Evolutionary conservation across 2,888 invertebrate species (phyloP).

Genomic region (Ligdia adustata): DNA sequence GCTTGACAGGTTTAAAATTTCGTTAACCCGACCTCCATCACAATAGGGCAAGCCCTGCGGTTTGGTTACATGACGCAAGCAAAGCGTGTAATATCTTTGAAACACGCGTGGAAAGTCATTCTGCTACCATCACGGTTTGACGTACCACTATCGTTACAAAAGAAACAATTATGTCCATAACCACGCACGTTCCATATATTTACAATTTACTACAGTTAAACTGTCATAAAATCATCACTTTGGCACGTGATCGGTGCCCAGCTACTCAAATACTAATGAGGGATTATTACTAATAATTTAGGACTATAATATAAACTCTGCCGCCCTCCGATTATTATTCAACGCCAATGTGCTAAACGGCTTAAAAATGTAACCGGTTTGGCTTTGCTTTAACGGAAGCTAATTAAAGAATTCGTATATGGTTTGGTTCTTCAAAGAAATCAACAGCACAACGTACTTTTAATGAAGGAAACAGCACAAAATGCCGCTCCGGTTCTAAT

Average conservation of each 20-base stretch:
- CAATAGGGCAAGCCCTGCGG: constrained; percentile 14
- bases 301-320: constrained; percentile 19
- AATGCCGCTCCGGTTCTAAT: constrained; percentile 26
- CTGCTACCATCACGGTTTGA: constrained; percentile 20
- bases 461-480: constrained; percentile 28
- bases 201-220: neutral
- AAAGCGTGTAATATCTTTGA: constrained; percentile 11
- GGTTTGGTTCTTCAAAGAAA: constrained; percentile 8
- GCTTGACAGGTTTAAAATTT: constrained; percentile 24
- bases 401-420: constrained; percentile 17
- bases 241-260: no score
- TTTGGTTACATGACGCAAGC: constrained; percentile 28
- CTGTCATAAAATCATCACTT: no score
- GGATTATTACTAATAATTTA: no score
- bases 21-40: constrained; percentile 27
- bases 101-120: constrained; percentile 22
- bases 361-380: neutral
- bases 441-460: constrained; percentile 9
- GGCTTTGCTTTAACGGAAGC: neutral
- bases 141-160: constrained; percentile 10
- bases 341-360: constrained; percentile 3
- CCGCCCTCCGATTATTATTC: constrained; percentile 13
- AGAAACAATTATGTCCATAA: constrained; percentile 2
- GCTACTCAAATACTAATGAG: no score
- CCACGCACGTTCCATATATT: constrained; percentile 11